Base-by-base conservation (phyloP, 2,113 vertebrate species). In the Poeciliopsis occidentalis region DNA sequence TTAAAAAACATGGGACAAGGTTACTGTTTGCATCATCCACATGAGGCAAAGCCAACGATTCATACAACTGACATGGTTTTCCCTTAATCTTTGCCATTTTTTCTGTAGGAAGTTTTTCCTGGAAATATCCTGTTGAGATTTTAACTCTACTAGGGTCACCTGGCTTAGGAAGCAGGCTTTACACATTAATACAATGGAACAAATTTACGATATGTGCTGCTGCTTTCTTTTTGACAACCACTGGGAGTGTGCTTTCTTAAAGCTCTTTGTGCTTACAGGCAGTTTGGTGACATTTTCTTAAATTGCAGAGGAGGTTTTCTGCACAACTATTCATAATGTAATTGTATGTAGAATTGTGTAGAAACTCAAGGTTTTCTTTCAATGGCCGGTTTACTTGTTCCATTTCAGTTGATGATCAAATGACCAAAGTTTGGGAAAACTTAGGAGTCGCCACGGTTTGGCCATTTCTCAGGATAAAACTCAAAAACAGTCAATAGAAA, bases 401-500 rank as follows among this genome's bases (percentile, higher is more conserved):
- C 75, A 27, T 57, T 0, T 73, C 17, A 37, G 10, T 37, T 37
- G 34, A 37, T 37, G 10, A 11, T 10, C 34, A 24, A 64, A 32
- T 73, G 69, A 77, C 41, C 57, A 64, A 72, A 80, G 60, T 75
- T 88, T 75, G 62, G 60, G 66, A 57, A 24, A 79, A 88, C 62
- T 75, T 68, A 76, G 70, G 69, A 69, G 73, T 80, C 74, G 78
- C 54, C 74, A 32, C 65, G 3, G 66, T 72, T 85, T 82, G 71
- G 75, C 81, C 51, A 71, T 86, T 79, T 78, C 79, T 80, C 84
- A 69, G 62, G 60, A 77, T 74, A 79, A 73, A 72, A 71, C 82
- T 73, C 73, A 73, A 85, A 84, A 70, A 67, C 64, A n/a, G 67
- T 76, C 51, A 62, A 79, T 86, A 80, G 69, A 87, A 90, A 85